Evolutionary conservation across 2,113 vertebrate genomes (phyloP).

Genomic region (Tautogolabrus adspersus): DNA sequence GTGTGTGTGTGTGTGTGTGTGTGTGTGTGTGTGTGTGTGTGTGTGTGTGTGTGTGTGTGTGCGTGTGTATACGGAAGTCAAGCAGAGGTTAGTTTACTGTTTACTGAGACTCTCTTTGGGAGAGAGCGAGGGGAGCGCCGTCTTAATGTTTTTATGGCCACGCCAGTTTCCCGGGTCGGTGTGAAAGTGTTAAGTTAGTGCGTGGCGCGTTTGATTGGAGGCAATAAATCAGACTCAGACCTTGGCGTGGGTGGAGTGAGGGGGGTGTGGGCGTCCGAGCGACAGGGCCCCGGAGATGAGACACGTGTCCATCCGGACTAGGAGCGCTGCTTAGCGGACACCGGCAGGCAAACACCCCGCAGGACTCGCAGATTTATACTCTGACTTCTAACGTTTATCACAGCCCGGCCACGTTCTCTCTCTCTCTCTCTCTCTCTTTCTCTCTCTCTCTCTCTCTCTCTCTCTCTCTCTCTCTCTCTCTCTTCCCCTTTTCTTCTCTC

Average conservation of each 20-base stretch:
- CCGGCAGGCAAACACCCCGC: conserved; percentile 56
- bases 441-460: neutral
- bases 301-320: conserved; percentile 85
- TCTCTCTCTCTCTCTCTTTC: conserved; percentile 8
- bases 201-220: conserved; percentile 84
- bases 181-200: conserved; percentile 84
- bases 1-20: neutral
- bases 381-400: conserved; percentile 26
- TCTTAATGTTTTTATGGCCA: conserved; percentile 83
- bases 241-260: conserved; percentile 44
- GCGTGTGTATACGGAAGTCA: conserved; percentile 45
- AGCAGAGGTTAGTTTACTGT: conserved; percentile 64
- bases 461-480: conserved; percentile 2
- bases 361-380: conserved; percentile 50
- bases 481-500: neutral
- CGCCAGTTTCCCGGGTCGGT: conserved; percentile 80
- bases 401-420: conserved; percentile 8
- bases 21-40: conserved; percentile 31
- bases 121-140: conserved; percentile 43
- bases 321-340: conserved; percentile 77
- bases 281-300: conserved; percentile 82
- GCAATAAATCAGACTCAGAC: conserved; percentile 86
- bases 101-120: conserved; percentile 57
- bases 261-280: conserved; percentile 11
- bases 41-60: conserved; percentile 17